phyloP scores from a whole-genome alignment of 1,140 invertebrate genomes.

The Bombus waltoni region DNA sequence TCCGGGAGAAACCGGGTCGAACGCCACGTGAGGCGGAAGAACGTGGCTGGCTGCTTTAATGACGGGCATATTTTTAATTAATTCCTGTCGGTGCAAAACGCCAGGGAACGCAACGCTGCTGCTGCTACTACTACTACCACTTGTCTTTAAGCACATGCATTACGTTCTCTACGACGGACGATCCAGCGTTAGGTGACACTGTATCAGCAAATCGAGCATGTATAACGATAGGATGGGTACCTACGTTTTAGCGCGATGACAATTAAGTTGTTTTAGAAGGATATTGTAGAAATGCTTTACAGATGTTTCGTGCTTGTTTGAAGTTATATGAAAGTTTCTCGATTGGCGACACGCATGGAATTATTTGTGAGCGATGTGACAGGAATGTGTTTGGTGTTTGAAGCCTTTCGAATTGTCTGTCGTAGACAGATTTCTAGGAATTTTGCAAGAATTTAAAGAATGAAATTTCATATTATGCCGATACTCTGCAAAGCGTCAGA shows the following conservation, averaged over 20 bases:
- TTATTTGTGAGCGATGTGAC: no score
- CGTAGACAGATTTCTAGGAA: no score
- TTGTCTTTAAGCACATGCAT: neutral
- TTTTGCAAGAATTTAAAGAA: no score
- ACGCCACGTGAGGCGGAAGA: neutral
- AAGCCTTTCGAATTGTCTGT: no score
- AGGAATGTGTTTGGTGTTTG: no score
- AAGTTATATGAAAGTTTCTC: neutral
- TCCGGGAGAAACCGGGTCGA: conserved; percentile 9
- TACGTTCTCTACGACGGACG: no score
- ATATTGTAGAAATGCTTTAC: neutral
- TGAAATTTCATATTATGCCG: no score
- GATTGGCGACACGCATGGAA: neutral
- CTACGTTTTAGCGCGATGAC: neutral
- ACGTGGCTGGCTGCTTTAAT: neutral
- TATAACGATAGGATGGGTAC: neutral
- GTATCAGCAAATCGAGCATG: neutral
- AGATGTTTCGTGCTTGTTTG: neutral
- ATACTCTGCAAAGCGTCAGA: no score
- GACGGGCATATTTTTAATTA: conserved; percentile 33
- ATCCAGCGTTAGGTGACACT: neutral
- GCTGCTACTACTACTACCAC: neutral
- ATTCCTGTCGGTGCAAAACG: neutral
- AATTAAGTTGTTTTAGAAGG: neutral
- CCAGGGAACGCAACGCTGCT: neutral